Conservation (phyloP, 2,113 vertebrate species). For the Myotis brandtii region DNA sequence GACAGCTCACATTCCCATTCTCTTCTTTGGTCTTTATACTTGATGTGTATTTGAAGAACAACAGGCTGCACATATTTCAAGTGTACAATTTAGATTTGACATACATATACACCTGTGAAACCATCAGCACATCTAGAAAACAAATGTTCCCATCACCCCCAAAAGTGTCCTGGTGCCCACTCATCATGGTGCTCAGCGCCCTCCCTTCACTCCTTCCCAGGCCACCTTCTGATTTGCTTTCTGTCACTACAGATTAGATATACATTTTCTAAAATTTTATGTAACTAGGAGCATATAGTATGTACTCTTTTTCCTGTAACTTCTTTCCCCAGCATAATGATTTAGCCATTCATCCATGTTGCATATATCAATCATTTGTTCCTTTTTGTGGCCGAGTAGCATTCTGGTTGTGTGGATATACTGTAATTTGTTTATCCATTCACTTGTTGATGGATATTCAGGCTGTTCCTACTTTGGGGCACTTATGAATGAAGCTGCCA, state of each 20-base stretch:
- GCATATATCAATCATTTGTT: background rate
- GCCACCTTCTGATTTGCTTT: background rate
- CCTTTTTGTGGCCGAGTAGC: background rate
- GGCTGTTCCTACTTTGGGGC: background rate
- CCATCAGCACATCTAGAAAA: background rate
- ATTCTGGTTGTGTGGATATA: background rate
- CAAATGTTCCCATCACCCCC: background rate
- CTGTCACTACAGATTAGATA: background rate
- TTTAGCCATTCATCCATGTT: background rate
- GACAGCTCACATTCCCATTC: background rate
- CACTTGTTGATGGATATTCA: background rate
- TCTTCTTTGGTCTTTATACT: background rate
- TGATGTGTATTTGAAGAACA: background rate
- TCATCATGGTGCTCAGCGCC: background rate
- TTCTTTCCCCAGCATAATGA: background rate
- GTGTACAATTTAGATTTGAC: background rate
- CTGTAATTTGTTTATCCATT: background rate
- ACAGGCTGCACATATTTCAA: background rate
- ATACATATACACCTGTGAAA: background rate
- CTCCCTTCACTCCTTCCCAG: background rate
- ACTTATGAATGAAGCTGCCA: background rate
- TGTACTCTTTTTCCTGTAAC: background rate
- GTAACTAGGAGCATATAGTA: background rate
- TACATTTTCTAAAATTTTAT: slow-evolving; percentile 34
- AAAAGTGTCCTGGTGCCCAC: background rate